Evolutionary conservation across 2,797 vertebrate species (phyloP).

Genomic region (Vultur gryphus): DNA sequence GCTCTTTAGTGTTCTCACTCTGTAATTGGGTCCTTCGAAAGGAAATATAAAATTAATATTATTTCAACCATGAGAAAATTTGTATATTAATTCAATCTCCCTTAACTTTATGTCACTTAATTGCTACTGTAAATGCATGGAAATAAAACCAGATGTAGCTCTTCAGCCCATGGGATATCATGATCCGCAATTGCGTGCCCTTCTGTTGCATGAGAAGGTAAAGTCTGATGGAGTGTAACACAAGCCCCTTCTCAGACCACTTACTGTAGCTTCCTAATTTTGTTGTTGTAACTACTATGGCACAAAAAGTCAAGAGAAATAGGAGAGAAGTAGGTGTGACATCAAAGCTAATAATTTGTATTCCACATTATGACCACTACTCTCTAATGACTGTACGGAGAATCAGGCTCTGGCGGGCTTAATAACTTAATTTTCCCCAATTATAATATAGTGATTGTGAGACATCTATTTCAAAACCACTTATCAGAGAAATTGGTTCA

Average conservation of each 20-base stretch:
- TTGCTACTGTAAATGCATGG: background rate
- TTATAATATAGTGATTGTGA: background rate
- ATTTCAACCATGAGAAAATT: background rate
- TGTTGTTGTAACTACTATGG: background rate
- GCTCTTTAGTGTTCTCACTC: background rate
- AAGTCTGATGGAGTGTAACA: background rate
- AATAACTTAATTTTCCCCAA: slow-evolving; percentile 1
- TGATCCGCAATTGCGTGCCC: background rate
- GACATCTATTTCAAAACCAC: slow-evolving; percentile 15
- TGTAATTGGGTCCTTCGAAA: background rate
- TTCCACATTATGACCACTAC: background rate
- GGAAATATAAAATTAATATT: background rate
- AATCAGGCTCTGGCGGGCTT: background rate
- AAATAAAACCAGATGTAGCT: background rate
- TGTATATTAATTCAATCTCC: background rate
- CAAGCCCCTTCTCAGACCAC: background rate
- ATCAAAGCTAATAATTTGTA: slow-evolving; percentile 8
- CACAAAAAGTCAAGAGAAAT: background rate
- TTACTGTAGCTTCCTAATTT: background rate
- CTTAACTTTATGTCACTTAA: background rate
- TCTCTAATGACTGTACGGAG: background rate
- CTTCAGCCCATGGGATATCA: background rate
- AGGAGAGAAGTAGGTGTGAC: background rate
- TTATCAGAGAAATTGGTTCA: background rate
- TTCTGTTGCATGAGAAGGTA: background rate